Base-by-base conservation (phyloP, 2,113 vertebrate species). In the Ptilorrhoa leucosticta region DNA sequence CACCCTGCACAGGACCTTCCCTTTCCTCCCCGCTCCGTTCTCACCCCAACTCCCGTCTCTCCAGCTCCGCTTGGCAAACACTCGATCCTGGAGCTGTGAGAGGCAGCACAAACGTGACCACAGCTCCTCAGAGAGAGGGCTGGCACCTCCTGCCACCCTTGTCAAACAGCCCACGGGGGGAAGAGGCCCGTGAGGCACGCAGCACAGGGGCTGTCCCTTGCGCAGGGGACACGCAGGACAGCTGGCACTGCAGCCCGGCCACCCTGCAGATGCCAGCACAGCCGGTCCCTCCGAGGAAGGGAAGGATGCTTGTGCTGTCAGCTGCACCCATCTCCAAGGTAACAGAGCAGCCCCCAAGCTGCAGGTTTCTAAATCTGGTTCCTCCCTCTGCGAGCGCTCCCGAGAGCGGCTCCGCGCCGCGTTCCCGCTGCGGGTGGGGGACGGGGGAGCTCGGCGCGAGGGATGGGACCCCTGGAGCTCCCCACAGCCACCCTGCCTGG, bases 281-380 rank as follows among this genome's bases (percentile, higher is more conserved):
- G 47, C 44, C 61, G 35, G 75, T 27, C 17, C 63, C 87, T 35
- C 33, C 0, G 2, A 47, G 69, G 40, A 7, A 42, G 81, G 83
- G 20, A 39, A 65, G 50, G 94, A 71, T 24, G 81, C 90, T 40
- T 2, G 13, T 1, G 15, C 83, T 50, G 64, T 1, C 20, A 73
- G 65, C 92, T 89, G 81, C 24, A 50, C 84, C 82, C 90, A 97
- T 95, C 96, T 97, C 96, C 96, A 95, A 51, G 96, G 96, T 57
- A 97, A 97, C 96, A 76, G 37, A 72, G 60, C 90, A 91, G 80
- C 92, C 56, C 94, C 78, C 70, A 19, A 20, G 90, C 92, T 91
- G 48, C 73, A 47, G 21, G 26, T 14, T 90, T 60, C 94, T 93
- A 89, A 87, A 94, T 94, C 82, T 76, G 94, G 61, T 63, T 84